phyloP scores from a whole-genome alignment of 2,888 invertebrate genomes.

The Amitus sp. region DNA sequence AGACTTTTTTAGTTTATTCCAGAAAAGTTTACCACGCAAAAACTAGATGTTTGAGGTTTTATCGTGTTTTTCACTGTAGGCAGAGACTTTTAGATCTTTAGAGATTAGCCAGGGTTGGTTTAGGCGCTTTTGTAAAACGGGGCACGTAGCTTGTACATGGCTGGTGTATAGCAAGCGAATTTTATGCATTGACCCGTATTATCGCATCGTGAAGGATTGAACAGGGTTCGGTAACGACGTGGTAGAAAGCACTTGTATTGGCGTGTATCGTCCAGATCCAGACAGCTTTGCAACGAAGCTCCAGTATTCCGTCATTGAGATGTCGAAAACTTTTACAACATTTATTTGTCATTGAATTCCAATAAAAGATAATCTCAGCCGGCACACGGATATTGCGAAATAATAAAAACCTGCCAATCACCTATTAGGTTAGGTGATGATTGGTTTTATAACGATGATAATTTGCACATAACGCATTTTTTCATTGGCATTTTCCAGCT shows the following conservation, averaged over 20 bases:
- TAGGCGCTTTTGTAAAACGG: conserved; percentile 25
- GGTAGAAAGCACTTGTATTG: conserved; percentile 44
- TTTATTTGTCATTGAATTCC: conserved; percentile 17
- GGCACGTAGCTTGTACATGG: conserved; percentile 36
- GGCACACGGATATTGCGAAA: conserved; percentile 8
- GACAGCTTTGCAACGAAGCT: conserved; percentile 41
- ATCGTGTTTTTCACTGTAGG: neutral
- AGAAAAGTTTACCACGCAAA: too few species aligned
- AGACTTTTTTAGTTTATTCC: neutral
- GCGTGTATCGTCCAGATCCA: conserved; percentile 43
- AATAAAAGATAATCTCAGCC: conserved; percentile 6
- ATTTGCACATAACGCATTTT: neutral
- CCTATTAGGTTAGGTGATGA: too few species aligned
- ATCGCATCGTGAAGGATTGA: conserved; percentile 37
- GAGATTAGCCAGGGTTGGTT: conserved; percentile 3
- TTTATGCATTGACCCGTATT: conserved; percentile 9
- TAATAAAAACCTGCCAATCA: too few species aligned
- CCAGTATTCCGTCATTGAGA: conserved; percentile 37
- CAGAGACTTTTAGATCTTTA: neutral
- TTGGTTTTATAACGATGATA: neutral
- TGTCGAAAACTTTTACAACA: conserved; percentile 28
- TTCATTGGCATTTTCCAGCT: conserved; percentile 7
- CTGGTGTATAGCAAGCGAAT: neutral
- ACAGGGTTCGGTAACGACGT: conserved; percentile 44
- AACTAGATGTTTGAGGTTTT: too few species aligned